phyloP scores from a whole-genome alignment of 2,888 invertebrate species.

The Aspidiotus destructor region DNA sequence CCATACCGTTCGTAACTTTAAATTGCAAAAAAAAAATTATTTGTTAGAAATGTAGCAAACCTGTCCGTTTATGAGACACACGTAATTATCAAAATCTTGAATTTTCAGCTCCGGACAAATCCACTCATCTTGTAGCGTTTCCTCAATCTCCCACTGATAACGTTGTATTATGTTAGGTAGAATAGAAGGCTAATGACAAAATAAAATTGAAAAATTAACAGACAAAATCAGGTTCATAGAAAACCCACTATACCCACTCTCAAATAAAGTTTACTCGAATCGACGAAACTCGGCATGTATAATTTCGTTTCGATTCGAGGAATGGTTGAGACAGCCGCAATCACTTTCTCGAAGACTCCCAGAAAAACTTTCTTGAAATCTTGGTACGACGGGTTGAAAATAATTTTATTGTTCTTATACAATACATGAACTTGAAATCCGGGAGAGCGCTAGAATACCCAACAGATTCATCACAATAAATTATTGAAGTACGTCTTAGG shows the following conservation, averaged over 20 bases:
- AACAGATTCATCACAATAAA: neutral
- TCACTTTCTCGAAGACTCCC: slow-evolving; percentile 62
- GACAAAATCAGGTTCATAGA: slow-evolving; percentile 36
- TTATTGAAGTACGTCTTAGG: neutral
- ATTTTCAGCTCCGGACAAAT: slow-evolving; percentile 60
- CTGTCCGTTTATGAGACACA: slow-evolving; percentile 62
- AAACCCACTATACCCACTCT: neutral
- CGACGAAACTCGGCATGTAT: slow-evolving; percentile 49
- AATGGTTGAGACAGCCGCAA: slow-evolving; percentile 58
- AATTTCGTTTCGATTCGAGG: slow-evolving; percentile 71
- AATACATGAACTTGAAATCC: slow-evolving; percentile 25
- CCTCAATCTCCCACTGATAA: slow-evolving; percentile 53
- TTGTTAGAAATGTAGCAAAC: too few species aligned
- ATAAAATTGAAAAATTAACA: neutral
- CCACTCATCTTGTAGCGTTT: slow-evolving; percentile 59
- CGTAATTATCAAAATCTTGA: slow-evolving; percentile 71
- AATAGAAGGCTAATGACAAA: slow-evolving; percentile 15
- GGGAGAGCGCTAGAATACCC: slow-evolving; percentile 9
- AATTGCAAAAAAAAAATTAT: too few species aligned
- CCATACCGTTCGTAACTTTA: too few species aligned
- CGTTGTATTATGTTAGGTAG: slow-evolving; percentile 50
- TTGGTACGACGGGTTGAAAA: slow-evolving; percentile 20
- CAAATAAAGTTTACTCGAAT: too few species aligned
- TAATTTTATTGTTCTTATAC: slow-evolving; percentile 26
- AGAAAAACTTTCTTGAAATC: slow-evolving; percentile 58